Conservation (phyloP, 2,113 vertebrate species). For the Notothenia coriiceps region DNA sequence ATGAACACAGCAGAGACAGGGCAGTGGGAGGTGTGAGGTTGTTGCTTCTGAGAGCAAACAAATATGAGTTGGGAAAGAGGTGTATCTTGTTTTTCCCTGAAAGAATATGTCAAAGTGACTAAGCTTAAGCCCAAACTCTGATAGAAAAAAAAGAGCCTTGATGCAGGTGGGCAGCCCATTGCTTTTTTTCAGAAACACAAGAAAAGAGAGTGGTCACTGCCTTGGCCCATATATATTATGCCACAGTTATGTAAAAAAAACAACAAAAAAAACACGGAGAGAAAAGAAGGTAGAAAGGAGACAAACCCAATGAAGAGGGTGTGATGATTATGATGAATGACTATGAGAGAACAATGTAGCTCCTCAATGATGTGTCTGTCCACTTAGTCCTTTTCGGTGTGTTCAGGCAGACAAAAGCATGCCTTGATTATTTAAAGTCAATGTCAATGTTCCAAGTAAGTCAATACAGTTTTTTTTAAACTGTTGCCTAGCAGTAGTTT, state of each 20-base stretch:
- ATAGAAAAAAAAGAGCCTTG: conserved; percentile 21
- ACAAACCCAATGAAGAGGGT: not conserved
- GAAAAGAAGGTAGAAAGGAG: not conserved
- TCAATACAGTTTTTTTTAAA: no score
- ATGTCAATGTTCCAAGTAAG: no score
- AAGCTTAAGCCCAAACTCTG: conserved; percentile 40
- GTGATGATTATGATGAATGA: not conserved
- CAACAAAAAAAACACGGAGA: not conserved
- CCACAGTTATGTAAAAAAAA: conserved; percentile 49
- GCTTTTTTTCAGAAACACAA: conserved; percentile 27
- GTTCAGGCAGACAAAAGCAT: not conserved
- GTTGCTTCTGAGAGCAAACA: conserved; percentile 33
- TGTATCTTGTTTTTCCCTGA: conserved; percentile 38
- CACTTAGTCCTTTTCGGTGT: not conserved
- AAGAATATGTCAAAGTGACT: conserved; percentile 51
- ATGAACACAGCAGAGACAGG: conserved; percentile 46
- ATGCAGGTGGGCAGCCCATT: conserved; percentile 35
- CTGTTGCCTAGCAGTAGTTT: not conserved
- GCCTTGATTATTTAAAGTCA: no score
- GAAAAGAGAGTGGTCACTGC: conserved; percentile 49
- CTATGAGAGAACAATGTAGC: not conserved
- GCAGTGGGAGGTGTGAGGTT: conserved; percentile 59
- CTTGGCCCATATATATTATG: conserved; percentile 51
- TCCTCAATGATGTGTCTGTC: not conserved
- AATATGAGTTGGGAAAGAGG: conserved; percentile 33